Conservation (phyloP, 2,797 vertebrate genomes). For the Capromys pilorides region DNA sequence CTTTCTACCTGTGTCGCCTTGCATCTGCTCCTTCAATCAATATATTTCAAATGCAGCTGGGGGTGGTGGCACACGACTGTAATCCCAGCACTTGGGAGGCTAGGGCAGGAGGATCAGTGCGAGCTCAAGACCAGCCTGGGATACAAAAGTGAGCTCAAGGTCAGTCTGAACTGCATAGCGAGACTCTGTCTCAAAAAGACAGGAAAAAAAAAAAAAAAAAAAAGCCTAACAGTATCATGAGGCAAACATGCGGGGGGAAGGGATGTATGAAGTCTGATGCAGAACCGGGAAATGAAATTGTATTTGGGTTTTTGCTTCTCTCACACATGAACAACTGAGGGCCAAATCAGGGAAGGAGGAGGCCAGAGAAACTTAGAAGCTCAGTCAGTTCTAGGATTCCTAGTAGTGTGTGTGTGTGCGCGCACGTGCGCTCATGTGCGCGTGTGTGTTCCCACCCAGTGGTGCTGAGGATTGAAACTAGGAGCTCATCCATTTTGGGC, state of each 20-base stretch:
- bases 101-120: too few species aligned
- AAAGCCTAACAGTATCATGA: neutral
- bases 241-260: neutral
- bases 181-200: too few species aligned
- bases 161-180: too few species aligned
- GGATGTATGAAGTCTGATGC: fast-evolving
- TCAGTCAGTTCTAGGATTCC: neutral
- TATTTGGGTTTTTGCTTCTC: neutral
- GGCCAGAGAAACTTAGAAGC: neutral
- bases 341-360: neutral
- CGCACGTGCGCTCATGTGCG: too few species aligned
- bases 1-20: neutral
- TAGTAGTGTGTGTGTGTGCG: neutral
- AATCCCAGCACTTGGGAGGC: too few species aligned
- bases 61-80: too few species aligned
- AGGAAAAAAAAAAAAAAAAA: too few species aligned
- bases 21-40: neutral
- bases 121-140: too few species aligned
- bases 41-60: neutral
- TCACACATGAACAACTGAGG: neutral
- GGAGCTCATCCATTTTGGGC: neutral
- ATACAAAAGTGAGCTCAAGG: too few species aligned
- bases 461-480: neutral
- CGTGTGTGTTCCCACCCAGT: too few species aligned
- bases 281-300: too few species aligned